A percentile compares a stretch with the other conserved stretches of the same genome.
phyloP scores from a whole-genome alignment of 2,888 invertebrate genomes.

The Eristalis pertinax region DNA sequence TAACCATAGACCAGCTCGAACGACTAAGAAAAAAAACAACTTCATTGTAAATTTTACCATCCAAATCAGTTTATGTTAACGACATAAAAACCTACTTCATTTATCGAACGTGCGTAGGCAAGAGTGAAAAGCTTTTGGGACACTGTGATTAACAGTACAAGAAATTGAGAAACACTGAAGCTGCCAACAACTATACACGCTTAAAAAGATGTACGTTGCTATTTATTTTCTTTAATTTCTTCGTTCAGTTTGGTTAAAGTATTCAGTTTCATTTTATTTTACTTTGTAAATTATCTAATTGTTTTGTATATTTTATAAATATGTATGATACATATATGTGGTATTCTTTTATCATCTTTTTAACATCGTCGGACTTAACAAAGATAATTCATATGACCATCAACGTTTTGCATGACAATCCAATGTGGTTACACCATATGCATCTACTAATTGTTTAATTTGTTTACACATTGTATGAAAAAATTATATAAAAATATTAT shows the following conservation, averaged over 20 bases:
- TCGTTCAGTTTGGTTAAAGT: constrained; percentile 68
- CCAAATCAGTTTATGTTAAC: constrained; percentile 34
- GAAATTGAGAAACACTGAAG: constrained; percentile 56
- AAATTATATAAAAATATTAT: background rate
- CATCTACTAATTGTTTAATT: constrained; percentile 28
- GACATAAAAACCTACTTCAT: constrained; percentile 10
- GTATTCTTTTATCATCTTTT: constrained; percentile 61
- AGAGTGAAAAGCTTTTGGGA: constrained; percentile 41
- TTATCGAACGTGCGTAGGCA: constrained; percentile 42
- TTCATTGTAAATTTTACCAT: constrained; percentile 65
- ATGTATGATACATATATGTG: constrained; percentile 50
- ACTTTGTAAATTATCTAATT: constrained; percentile 21
- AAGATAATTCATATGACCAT: constrained; percentile 29
- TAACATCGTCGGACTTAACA: constrained; percentile 38
- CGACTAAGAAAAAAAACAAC: constrained; percentile 6
- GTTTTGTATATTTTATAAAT: constrained; percentile 17
- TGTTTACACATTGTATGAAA: background rate
- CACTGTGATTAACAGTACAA: constrained; percentile 35
- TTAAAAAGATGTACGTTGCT: constrained; percentile 64
- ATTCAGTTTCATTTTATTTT: constrained; percentile 29
- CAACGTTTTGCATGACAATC: constrained; percentile 44
- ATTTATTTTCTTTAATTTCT: constrained; percentile 45
- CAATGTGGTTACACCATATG: background rate
- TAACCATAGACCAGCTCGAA: background rate
- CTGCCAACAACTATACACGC: constrained; percentile 69